Percentiles rank a stretch among this genome's conserved stretches.
Conservation (phyloP, 2,113 vertebrate species). For the Picathartes gymnocephalus region DNA sequence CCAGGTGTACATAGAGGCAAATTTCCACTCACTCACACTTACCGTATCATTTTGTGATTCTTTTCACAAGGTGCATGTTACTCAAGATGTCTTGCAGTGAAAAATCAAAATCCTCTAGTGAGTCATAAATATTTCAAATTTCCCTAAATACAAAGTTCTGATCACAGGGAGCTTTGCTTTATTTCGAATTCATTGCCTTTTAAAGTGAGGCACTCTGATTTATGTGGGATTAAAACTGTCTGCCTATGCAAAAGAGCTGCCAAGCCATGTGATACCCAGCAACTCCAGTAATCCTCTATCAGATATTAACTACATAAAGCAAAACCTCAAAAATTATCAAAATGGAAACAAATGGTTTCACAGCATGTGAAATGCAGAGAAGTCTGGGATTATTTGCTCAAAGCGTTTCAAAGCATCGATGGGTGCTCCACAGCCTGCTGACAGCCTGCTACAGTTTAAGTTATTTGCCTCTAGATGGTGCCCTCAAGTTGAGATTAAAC, state of each 20-base stretch:
- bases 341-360: not conserved
- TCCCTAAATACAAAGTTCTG: not conserved
- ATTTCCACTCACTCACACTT: not conserved
- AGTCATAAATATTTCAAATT: not conserved
- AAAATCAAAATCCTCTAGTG: not conserved
- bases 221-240: not conserved
- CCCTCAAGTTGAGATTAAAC: not conserved
- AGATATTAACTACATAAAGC: not conserved
- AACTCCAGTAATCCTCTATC: not conserved
- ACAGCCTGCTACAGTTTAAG: not conserved
- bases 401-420: not conserved
- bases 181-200: not conserved
- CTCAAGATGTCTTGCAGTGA: not conserved
- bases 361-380: not conserved
- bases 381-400: not conserved
- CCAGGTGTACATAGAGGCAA: not conserved
- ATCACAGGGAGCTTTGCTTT: not conserved
- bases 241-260: not conserved
- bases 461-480: slow-evolving; percentile 40
- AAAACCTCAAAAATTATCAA: not conserved
- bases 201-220: not conserved
- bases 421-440: no score
- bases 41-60: not conserved
- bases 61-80: not conserved
- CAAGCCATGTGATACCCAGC: not conserved